Evolutionary conservation across 2,113 vertebrate species (phyloP).

Genomic region (Peromyscus californicus): DNA sequence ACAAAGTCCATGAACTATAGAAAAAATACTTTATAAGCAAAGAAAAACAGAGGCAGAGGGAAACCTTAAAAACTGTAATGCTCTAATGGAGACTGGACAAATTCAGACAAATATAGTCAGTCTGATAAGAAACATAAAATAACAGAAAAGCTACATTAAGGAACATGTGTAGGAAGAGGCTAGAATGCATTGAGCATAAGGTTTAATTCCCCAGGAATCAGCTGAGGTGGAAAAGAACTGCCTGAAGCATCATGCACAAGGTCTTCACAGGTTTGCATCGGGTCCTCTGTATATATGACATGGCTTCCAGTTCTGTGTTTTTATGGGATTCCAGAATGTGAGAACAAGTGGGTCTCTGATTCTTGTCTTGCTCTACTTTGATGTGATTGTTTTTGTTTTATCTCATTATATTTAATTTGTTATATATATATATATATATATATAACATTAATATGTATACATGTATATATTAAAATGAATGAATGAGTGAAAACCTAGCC

Average conservation of each 20-base stretch:
- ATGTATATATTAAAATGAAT: not conserved
- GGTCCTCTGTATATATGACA: not conserved
- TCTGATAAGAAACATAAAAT: not conserved
- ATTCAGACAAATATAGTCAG: not conserved
- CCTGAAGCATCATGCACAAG: not conserved
- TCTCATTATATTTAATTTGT: not conserved
- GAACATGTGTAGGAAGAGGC: not conserved
- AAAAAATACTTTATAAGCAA: not conserved
- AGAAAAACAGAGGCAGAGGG: not conserved
- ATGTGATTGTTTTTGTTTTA: not conserved
- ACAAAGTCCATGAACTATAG: not conserved
- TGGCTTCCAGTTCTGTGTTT: not conserved
- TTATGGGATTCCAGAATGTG: not conserved
- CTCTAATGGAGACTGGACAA: not conserved
- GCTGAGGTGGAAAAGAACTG: not conserved
- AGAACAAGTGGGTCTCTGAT: not conserved
- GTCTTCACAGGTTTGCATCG: not conserved
- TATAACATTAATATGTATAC: not conserved
- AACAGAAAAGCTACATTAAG: not conserved
- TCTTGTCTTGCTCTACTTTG: not conserved
- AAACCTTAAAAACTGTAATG: not conserved
- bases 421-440: not conserved
- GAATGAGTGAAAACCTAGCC: not conserved
- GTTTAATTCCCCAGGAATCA: not conserved
- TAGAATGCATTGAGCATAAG: not conserved